Evolutionary conservation across 1,140 invertebrate species (phyloP).

Genomic region (Hyposmocoma kahamanoa): DNA sequence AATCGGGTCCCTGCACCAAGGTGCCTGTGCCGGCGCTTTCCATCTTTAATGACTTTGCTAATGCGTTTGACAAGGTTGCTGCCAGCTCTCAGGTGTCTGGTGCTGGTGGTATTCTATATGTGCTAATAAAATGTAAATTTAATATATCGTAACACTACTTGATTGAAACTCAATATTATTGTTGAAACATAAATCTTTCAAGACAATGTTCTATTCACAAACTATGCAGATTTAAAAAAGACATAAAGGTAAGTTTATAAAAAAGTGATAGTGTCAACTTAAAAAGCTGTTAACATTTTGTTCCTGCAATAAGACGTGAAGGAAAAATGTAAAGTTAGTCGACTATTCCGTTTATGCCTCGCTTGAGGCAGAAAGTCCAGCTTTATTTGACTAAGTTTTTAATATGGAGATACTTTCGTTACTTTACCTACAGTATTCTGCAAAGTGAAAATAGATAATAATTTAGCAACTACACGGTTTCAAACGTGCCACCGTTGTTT

Average conservation of each 20-base stretch:
- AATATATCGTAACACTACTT: not conserved
- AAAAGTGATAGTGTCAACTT: conserved; percentile 19
- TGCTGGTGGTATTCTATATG: not conserved
- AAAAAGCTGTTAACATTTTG: conserved; percentile 29
- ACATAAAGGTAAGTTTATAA: conserved; percentile 18
- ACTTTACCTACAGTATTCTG: too few relatives aligned
- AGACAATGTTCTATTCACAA: not conserved
- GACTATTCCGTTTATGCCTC: conserved; percentile 20
- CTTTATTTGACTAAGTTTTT: conserved; percentile 22
- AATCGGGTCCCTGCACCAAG: too few relatives aligned
- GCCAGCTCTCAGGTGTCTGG: too few relatives aligned
- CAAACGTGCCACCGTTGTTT: too few relatives aligned
- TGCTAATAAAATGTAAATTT: not conserved
- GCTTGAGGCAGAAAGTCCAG: conserved; percentile 24
- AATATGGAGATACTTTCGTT: conserved; percentile 28
- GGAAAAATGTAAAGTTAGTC: conserved; percentile 28
- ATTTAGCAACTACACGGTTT: too few relatives aligned
- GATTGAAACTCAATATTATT: not conserved
- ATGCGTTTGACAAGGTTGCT: too few relatives aligned
- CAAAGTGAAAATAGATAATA: too few relatives aligned
- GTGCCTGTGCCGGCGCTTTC: too few relatives aligned
- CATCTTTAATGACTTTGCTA: too few relatives aligned
- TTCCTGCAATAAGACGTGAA: conserved; percentile 25
- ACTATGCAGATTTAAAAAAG: not conserved
- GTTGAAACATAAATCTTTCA: not conserved